Base-by-base conservation (phyloP, 1,140 invertebrate genomes). In the Thaumatotibia leucotreta region DNA sequence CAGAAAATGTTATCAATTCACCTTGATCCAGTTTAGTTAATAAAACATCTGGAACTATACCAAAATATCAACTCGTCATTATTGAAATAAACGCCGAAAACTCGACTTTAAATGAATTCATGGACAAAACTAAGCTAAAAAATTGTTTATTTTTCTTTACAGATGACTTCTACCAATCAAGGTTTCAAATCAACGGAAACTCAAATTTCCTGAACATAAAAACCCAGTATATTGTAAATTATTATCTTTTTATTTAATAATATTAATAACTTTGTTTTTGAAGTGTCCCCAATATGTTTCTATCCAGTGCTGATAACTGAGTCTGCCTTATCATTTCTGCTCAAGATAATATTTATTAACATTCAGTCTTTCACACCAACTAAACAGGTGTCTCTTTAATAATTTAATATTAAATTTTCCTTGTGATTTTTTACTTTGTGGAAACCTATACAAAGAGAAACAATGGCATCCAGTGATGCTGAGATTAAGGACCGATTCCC, bases 311-410 rank as follows among this genome's bases (percentile, higher is more conserved):
- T 78, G 77, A 70, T 73, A 82, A 73, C 63, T 73, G 69, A 82
- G 75, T 70, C 73, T 77, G 75, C 80, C 79, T 87, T 89, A 89
- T 89, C 87, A 82, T 75, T 85, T 80, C 80, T 88, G 85, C 84
- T 89, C 81, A 82, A 81, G 87, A 89, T 89, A 89, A 89, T 66
- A 74, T 61, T 78, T 45, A 20, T 45, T 54, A 54, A 23, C 61
- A 75, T 69, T 80, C 65, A 73, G 67, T 70, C 39, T 71, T 65
- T 50, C 50, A n/a, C 52, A 39, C 23, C 24, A 27, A 20, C 20
- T 71, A 14, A 20, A 50, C 9, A 64, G 33, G 63, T 66, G 65
- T 50, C 67, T 67, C 64, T 73, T 62, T 68, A 23, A 61, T 32
- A 14, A n/a, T 62, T 61, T 22, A 29, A 4, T 63, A 49, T 22